Conservation (phyloP, 1,140 invertebrate genomes). For the Aphidius gifuensis region DNA sequence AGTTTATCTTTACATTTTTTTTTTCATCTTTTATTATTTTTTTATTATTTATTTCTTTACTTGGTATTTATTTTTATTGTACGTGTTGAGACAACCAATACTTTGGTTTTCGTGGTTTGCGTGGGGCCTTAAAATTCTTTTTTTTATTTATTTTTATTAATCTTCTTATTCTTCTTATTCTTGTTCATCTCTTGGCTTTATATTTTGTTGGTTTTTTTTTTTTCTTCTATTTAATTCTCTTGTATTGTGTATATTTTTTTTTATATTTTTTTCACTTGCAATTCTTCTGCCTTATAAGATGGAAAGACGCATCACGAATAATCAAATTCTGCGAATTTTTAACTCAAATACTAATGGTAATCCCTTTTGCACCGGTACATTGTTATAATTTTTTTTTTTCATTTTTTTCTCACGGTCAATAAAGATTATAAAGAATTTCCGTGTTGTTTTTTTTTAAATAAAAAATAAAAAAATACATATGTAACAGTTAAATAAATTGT, state of each 20-base stretch:
- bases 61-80: not conserved
- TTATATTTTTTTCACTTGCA: too few relatives aligned
- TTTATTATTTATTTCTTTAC: not conserved
- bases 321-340: conserved; percentile 22
- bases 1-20: not conserved
- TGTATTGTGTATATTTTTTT: too few relatives aligned
- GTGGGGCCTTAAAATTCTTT: conserved; percentile 20
- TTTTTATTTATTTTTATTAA: conserved; percentile 9
- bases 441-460: too few relatives aligned
- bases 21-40: conserved; percentile 5
- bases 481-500: too few relatives aligned
- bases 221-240: not conserved
- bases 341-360: conserved; percentile 5
- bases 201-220: not conserved
- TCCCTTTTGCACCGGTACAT: conserved; percentile 17
- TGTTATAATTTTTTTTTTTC: conserved; percentile 1
- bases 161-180: conserved; percentile 7
- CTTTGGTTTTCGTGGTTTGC: conserved; percentile 16
- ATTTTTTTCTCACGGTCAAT: conserved; percentile 24
- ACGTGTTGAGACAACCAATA: too few relatives aligned
- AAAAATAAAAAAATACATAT: too few relatives aligned
- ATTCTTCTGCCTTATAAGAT: not conserved
- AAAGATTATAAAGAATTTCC: not conserved
- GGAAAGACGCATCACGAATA: not conserved
- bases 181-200: not conserved